A percentile compares a stretch with the other conserved stretches of the same genome.
Evolutionary conservation across 2,113 vertebrate genomes (phyloP).

Genomic region (Neolamprologus fasciatus): DNA sequence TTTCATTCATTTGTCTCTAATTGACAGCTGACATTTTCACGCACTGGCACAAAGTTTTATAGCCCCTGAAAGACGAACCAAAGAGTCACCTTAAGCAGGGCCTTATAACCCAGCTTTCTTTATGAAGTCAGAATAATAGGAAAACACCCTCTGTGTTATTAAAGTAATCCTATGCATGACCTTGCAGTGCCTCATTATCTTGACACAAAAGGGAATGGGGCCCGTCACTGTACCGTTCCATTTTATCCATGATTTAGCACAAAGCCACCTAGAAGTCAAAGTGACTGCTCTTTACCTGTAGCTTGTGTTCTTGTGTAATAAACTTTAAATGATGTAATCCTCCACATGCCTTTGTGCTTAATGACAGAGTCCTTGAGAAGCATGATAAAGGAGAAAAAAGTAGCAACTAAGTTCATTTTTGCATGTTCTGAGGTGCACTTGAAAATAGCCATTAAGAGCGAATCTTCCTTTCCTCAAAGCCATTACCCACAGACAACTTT

Average conservation of each 20-base stretch:
- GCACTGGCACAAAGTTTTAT: background rate
- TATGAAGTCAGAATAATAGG: background rate
- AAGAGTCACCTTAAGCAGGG: background rate
- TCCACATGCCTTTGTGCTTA: background rate
- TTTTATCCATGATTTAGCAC: slow-evolving; percentile 33
- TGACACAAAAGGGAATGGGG: slow-evolving; percentile 10
- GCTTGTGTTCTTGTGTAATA: background rate
- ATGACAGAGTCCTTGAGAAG: background rate
- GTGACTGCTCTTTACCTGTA: background rate
- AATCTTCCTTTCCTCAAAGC: background rate
- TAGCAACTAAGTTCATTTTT: background rate
- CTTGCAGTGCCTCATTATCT: slow-evolving; percentile 30
- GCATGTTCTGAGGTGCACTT: background rate
- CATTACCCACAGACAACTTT: background rate
- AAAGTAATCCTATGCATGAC: slow-evolving; percentile 29
- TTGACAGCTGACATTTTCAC: slow-evolving; percentile 46
- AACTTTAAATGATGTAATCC: slow-evolving; percentile 12
- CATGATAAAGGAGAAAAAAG: background rate
- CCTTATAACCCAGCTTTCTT: background rate
- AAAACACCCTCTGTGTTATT: background rate
- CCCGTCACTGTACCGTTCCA: slow-evolving; percentile 9
- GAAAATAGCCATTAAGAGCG: background rate
- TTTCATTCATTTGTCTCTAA: slow-evolving; percentile 35
- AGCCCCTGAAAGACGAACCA: slow-evolving; percentile 15
- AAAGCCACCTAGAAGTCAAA: slow-evolving; percentile 12